Evolutionary conservation across 2,113 vertebrate genomes (phyloP).

Genomic region (Ptilorrhoa leucosticta): DNA sequence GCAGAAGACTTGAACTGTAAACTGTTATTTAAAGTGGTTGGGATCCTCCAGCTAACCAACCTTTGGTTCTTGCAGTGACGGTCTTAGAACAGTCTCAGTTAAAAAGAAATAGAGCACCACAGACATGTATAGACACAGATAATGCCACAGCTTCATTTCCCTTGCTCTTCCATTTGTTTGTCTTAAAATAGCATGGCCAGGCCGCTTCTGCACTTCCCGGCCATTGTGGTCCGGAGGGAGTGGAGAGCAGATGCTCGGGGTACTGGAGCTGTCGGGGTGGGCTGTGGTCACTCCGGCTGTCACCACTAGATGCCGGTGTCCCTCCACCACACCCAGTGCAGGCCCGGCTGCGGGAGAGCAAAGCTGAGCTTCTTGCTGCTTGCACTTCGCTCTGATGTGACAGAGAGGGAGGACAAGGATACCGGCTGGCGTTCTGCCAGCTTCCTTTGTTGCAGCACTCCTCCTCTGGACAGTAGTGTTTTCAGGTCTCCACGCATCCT

Average conservation of each 20-base stretch:
- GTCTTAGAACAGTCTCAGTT: background rate
- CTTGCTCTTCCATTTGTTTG: background rate
- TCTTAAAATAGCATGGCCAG: fast-evolving
- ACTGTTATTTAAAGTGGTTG: background rate
- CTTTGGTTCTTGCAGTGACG: background rate
- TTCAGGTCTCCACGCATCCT: background rate
- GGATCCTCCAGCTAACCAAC: background rate
- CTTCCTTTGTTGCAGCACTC: background rate
- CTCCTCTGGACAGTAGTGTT: background rate
- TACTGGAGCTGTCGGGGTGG: fast-evolving
- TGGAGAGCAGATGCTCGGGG: background rate
- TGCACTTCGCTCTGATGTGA: background rate
- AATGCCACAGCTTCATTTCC: background rate
- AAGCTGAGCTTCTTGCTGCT: background rate
- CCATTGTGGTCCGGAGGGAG: fast-evolving
- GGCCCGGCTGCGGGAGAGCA: background rate
- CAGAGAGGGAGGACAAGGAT: background rate
- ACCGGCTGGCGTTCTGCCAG: background rate
- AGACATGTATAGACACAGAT: fast-evolving
- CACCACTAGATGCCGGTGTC: background rate
- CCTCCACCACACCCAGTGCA: background rate
- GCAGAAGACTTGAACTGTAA: fast-evolving
- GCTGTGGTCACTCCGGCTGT: background rate
- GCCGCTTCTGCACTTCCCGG: fast-evolving
- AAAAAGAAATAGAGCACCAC: background rate